Evolutionary conservation across 2,113 vertebrate species (phyloP).

Genomic region (Chiloscyllium plagiosum): DNA sequence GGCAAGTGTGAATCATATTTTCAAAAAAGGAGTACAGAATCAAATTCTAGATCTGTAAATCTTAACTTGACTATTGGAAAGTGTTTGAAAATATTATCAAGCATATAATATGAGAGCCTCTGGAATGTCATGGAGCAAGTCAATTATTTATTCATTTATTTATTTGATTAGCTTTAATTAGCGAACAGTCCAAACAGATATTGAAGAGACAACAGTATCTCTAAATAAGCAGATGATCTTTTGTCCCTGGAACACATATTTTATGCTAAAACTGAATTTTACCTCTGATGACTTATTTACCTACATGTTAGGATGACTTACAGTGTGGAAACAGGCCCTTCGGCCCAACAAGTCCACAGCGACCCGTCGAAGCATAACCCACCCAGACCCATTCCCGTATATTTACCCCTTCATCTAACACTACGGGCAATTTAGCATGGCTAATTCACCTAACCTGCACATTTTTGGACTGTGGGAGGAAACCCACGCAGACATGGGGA

Average conservation of each 20-base stretch:
- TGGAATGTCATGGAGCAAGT: not conserved
- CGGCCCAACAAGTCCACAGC: too few species aligned
- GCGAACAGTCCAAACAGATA: not conserved
- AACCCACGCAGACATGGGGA: too few species aligned
- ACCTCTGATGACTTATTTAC: not conserved
- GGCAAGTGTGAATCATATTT: not conserved
- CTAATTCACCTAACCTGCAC: too few species aligned
- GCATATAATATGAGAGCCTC: not conserved
- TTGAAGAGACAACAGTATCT: not conserved
- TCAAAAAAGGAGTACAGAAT: not conserved
- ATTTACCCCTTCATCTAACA: too few species aligned
- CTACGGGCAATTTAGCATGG: too few species aligned
- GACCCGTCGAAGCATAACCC: too few species aligned
- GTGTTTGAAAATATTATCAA: not conserved
- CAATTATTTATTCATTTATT: not conserved
- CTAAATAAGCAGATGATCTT: not conserved
- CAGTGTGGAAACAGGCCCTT: too few species aligned
- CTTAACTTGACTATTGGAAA: not conserved
- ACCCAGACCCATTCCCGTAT: too few species aligned
- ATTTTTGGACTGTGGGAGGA: too few species aligned
- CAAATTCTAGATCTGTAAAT: not conserved
- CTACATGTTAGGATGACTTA: not conserved
- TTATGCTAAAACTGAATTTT: not conserved
- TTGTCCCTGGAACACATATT: not conserved
- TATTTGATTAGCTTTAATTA: not conserved